Evolutionary conservation across 1,140 invertebrate genomes (phyloP).

Genomic region (Helicoverpa armigera): DNA sequence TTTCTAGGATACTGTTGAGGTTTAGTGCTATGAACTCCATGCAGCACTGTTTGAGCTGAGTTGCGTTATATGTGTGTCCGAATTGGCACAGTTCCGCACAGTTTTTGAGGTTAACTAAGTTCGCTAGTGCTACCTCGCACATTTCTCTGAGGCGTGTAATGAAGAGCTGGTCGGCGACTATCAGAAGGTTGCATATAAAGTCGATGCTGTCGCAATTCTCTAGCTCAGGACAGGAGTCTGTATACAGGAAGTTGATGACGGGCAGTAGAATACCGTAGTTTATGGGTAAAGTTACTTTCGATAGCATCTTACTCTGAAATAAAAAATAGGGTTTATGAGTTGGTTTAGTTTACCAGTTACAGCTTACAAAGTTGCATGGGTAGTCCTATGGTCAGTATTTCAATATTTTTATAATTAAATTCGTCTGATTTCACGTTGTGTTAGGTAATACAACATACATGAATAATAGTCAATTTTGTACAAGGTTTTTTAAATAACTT

Average conservation of each 20-base stretch:
- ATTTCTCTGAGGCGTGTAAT: constrained; percentile 89
- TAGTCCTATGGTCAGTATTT: too few relatives aligned
- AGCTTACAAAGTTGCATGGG: too few relatives aligned
- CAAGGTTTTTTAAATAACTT: too few relatives aligned
- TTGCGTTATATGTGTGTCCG: constrained; percentile 89
- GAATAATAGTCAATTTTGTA: too few relatives aligned
- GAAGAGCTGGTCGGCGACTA: constrained; percentile 91
- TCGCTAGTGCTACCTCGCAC: constrained; percentile 89
- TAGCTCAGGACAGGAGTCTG: constrained; percentile 87
- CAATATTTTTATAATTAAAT: too few relatives aligned
- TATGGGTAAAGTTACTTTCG: constrained; percentile 84
- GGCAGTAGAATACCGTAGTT: constrained; percentile 86
- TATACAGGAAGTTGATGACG: constrained; percentile 90
- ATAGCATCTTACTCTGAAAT: constrained; percentile 80
- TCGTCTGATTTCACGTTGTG: too few relatives aligned
- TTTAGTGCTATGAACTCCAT: constrained; percentile 92
- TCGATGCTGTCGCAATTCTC: constrained; percentile 87
- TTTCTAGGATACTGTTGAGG: constrained; percentile 90
- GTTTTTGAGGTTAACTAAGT: constrained; percentile 90
- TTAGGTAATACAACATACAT: too few relatives aligned
- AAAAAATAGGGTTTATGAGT: not conserved
- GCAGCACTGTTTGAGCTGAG: constrained; percentile 89
- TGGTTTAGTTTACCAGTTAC: too few relatives aligned
- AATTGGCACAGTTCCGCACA: constrained; percentile 90
- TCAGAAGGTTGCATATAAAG: constrained; percentile 89